Percentiles rank a stretch among this genome's conserved stretches.
Conservation (phyloP, 2,797 vertebrate species). For the Manis pentadactyla region DNA sequence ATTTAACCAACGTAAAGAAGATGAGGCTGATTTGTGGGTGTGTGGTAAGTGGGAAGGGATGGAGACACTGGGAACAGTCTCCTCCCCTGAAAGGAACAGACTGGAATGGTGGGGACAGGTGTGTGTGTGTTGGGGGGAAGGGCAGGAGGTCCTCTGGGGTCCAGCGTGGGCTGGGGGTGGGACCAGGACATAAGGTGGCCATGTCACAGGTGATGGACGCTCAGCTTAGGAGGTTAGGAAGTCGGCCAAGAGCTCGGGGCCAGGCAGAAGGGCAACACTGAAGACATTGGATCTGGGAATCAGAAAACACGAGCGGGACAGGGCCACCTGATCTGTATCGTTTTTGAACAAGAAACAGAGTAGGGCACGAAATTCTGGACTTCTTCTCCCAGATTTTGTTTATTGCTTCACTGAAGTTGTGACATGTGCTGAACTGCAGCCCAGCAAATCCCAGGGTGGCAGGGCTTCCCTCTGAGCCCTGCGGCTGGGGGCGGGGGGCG, state of each 20-base stretch:
- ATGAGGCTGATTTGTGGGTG: not conserved
- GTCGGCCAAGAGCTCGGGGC: slow-evolving; percentile 70
- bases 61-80: not conserved
- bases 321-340: slow-evolving; percentile 28
- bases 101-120: not conserved
- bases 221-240: not conserved
- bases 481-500: not conserved
- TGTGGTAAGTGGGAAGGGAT: not conserved
- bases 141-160: not conserved
- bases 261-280: slow-evolving; percentile 65
- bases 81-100: not conserved
- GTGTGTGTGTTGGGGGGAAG: not conserved
- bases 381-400: slow-evolving; percentile 72
- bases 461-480: not conserved
- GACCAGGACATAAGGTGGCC: slow-evolving; percentile 27
- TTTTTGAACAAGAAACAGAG: slow-evolving; percentile 75
- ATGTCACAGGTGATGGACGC: not conserved
- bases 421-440: slow-evolving; percentile 60
- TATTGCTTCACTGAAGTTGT: slow-evolving; percentile 86
- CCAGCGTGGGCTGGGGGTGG: not conserved
- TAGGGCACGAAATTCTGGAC: slow-evolving; percentile 77
- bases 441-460: not conserved
- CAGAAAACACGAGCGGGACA: slow-evolving; percentile 58
- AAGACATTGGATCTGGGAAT: slow-evolving; percentile 40
- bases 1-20: slow-evolving; percentile 78